Conservation (phyloP, 1,140 invertebrate genomes). For the Brachionus sp. region DNA sequence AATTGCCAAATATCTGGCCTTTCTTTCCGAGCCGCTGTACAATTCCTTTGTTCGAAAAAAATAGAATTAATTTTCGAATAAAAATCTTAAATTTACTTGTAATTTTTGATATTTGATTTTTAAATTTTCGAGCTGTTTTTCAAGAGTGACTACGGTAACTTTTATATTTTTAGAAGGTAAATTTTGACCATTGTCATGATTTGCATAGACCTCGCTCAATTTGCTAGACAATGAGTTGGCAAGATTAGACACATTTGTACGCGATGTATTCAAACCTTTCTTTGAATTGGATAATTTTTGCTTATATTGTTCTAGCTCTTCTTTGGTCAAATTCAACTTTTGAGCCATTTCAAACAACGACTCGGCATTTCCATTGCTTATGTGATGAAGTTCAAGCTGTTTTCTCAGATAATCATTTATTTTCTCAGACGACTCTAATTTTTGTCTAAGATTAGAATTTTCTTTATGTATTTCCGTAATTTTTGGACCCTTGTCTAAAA, state of each 20-base stretch:
- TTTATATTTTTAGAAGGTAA: not conserved
- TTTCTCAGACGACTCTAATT: not conserved
- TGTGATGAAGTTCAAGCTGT: constrained; percentile 16
- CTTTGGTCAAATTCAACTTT: constrained; percentile 33
- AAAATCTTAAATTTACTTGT: not conserved
- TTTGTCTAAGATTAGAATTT: constrained; percentile 13
- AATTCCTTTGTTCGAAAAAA: not conserved
- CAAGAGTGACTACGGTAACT: not conserved
- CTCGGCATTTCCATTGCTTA: not conserved
- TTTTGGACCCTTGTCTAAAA: constrained; percentile 2
- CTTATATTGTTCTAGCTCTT: constrained; percentile 23
- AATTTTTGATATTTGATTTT: not conserved
- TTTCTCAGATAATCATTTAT: constrained; percentile 19
- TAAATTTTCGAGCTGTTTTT: constrained; percentile 11
- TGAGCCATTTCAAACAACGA: constrained; percentile 29
- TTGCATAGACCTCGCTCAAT: constrained; percentile 1
- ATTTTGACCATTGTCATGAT: not conserved
- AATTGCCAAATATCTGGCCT: not conserved
- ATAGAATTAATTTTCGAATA: not conserved
- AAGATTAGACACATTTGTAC: not conserved
- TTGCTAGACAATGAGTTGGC: not conserved
- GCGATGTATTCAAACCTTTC: not conserved
- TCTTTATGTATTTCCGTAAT: constrained; percentile 20
- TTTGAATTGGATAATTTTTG: not conserved
- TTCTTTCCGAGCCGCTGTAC: not conserved